These are phyloP conservation scores for Pachymerium ferrugineum DNA, from an alignment of 2,888 invertebrate genomes.

Conservation along the genomic window DNA sequence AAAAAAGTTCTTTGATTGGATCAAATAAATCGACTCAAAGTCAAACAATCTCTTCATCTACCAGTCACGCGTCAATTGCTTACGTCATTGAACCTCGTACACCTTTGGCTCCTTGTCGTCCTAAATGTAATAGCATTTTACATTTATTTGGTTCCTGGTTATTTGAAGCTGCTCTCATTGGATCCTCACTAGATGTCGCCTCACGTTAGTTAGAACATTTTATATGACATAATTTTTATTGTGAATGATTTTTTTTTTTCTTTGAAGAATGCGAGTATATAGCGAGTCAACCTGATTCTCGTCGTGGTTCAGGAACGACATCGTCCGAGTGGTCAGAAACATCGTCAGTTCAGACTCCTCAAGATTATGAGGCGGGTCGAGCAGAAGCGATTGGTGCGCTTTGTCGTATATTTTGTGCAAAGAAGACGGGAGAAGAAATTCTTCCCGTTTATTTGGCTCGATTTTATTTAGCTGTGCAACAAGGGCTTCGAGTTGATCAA, in stretches of 20 bases:
- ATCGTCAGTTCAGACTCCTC: conserved; percentile 38
- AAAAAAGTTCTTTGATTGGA: conserved; percentile 4
- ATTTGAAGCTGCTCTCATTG: conserved; percentile 90
- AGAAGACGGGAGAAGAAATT: conserved; percentile 89
- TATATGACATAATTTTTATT: background rate
- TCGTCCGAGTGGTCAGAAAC: conserved; percentile 35
- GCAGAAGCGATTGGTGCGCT: conserved; percentile 93
- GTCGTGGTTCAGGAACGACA: conserved; percentile 42
- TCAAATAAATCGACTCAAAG: background rate
- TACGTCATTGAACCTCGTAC: conserved; percentile 38
- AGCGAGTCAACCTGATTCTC: conserved; percentile 34
- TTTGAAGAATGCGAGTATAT: background rate
- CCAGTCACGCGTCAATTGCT: conserved; percentile 6
- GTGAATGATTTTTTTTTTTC: background rate
- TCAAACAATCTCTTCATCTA: background rate
- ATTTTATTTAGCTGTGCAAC: conserved; percentile 84
- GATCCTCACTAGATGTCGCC: conserved; percentile 44
- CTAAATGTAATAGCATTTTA: conserved; percentile 89
- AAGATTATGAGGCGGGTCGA: conserved; percentile 59
- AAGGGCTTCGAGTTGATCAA: conserved; percentile 68
- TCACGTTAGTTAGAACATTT: background rate
- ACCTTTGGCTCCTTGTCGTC: conserved; percentile 53
- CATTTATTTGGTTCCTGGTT: conserved; percentile 95
- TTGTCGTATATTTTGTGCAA: conserved; percentile 91
- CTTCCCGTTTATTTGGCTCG: conserved; percentile 84